A percentile compares a stretch with the other conserved stretches of the same genome.
Evolutionary conservation across 2,113 vertebrate species (phyloP).

Genomic region (Cygnus buccinator): DNA sequence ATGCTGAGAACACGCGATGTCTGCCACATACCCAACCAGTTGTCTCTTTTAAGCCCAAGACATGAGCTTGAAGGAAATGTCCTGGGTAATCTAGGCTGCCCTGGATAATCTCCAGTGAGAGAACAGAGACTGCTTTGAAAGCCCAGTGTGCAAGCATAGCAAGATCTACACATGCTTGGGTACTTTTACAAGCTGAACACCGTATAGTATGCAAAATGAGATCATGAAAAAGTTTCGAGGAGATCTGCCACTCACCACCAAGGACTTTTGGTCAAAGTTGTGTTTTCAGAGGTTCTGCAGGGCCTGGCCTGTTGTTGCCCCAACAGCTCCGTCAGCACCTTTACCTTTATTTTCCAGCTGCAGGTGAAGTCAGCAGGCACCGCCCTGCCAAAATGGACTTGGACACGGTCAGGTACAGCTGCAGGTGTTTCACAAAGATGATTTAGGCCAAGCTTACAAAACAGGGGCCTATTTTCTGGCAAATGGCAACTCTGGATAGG

Average conservation of each 20-base stretch:
- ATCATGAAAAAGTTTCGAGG: background rate
- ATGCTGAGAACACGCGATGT: fast-evolving
- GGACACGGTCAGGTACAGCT: background rate
- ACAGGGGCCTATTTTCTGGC: background rate
- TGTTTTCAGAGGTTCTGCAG: background rate
- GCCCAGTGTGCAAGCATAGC: background rate
- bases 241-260: background rate
- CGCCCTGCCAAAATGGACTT: background rate
- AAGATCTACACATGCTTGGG: background rate
- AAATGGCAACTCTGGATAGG: background rate
- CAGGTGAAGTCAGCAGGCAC: background rate
- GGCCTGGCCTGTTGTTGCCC: background rate
- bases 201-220: background rate
- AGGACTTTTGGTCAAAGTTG: background rate
- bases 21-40: background rate
- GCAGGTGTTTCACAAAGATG: background rate
- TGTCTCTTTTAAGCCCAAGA: background rate
- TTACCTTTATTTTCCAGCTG: background rate
- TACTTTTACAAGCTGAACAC: background rate
- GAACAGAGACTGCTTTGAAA: background rate
- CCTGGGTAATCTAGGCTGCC: background rate
- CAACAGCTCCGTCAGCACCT: background rate
- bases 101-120: background rate
- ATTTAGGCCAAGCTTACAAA: background rate
- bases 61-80: background rate